phyloP scores from a whole-genome alignment of 2,888 invertebrate species.

The Cephus sareptanus region DNA sequence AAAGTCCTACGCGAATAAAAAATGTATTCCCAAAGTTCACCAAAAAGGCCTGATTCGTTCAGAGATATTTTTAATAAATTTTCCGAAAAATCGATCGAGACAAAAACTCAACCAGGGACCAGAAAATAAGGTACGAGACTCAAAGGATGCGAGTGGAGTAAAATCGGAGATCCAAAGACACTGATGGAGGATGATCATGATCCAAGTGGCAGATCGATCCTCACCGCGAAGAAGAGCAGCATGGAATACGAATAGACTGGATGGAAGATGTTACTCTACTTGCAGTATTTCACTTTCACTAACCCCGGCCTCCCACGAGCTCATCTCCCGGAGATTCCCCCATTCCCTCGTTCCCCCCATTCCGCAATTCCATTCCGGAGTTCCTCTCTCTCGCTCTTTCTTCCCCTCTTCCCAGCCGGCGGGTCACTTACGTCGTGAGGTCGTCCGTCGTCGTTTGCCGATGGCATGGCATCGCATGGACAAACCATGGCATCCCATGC shows the following conservation, averaged over 20 bases:
- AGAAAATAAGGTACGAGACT: too few relatives aligned
- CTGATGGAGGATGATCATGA: too few relatives aligned
- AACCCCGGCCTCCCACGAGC: slow-evolving; percentile 55
- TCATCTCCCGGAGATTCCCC: slow-evolving; percentile 42
- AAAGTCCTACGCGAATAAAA: too few relatives aligned
- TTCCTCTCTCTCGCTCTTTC: slow-evolving; percentile 23
- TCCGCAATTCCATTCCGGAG: slow-evolving; percentile 11
- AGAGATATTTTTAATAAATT: too few relatives aligned
- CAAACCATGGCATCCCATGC: neutral
- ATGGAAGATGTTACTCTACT: slow-evolving; percentile 60
- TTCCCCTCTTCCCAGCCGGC: slow-evolving; percentile 31
- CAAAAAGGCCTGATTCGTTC: too few relatives aligned
- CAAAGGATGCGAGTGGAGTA: too few relatives aligned
- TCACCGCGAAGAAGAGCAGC: slow-evolving; percentile 16
- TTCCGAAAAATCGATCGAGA: too few relatives aligned
- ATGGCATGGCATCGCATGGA: slow-evolving; percentile 27
- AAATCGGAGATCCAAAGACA: too few relatives aligned
- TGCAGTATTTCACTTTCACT: slow-evolving; percentile 62
- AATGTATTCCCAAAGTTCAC: too few relatives aligned
- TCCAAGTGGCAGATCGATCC: slow-evolving; percentile 3
- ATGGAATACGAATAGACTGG: slow-evolving; percentile 23
- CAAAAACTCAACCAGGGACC: too few relatives aligned
- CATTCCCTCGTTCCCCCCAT: slow-evolving; percentile 1
- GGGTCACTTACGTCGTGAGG: slow-evolving; percentile 58
- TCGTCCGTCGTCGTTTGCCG: slow-evolving; percentile 41